Evolutionary conservation across 2,113 vertebrate species (phyloP).

Genomic region (Erythrolamprus reginae): DNA sequence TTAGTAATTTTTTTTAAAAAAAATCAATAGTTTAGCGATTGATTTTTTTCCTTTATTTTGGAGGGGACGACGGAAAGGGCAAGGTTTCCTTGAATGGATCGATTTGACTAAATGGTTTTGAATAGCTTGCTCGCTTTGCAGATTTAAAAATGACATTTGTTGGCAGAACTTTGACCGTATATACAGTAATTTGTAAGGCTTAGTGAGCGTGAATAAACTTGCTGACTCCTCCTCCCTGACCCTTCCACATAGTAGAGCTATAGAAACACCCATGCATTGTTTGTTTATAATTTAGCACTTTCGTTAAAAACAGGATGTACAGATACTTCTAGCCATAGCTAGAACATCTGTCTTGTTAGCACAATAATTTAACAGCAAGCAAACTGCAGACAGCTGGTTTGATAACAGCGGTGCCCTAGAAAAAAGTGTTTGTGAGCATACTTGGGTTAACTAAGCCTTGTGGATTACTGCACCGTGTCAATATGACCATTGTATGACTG

Average conservation of each 20-base stretch:
- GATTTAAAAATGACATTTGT: neutral
- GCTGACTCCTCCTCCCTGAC: neutral
- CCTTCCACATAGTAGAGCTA: neutral
- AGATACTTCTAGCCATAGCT: neutral
- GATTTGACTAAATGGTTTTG: neutral
- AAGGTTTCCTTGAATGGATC: neutral
- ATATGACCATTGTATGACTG: neutral
- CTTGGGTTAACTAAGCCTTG: neutral
- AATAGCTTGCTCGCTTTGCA: neutral
- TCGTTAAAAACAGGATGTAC: neutral
- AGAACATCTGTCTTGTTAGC: neutral
- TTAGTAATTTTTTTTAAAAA: neutral
- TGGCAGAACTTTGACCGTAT: neutral
- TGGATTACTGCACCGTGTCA: neutral
- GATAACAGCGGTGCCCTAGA: neutral
- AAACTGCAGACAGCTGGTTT: neutral
- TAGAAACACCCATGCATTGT: neutral
- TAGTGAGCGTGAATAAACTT: neutral
- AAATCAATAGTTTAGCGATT: neutral
- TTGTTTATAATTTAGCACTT: neutral
- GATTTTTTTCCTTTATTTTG: neutral
- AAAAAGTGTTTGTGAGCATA: neutral
- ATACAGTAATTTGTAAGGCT: neutral
- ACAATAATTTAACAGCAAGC: neutral
- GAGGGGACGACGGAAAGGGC: neutral